Evolutionary conservation across 2,797 vertebrate species (phyloP), one percentile per base, ranked within the genome.

Genomic region (Chlorospingus semifuscus): DNA sequence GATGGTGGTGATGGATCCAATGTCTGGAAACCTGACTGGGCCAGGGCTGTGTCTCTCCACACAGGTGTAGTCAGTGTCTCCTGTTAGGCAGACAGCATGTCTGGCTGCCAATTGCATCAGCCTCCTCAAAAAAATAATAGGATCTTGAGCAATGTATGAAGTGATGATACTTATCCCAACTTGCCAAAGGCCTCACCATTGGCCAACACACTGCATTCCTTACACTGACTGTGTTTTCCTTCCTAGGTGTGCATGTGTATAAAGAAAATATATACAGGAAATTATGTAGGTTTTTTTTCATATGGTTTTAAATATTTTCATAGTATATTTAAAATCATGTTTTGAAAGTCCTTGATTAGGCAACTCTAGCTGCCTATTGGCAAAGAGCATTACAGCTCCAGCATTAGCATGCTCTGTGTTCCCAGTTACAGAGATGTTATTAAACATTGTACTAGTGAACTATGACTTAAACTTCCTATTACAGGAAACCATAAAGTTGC

Each of bases 381-480:
- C 74, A 86, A 64, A 76, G 57, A 90, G 34, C 63, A 17, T 71
- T 83, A 22, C 46, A 44, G 22, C 39, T 91, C 30, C 55, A 69
- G 39, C 19, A 11, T 79, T 72, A 88, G 47, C 42, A 13, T 23
- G 30, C 39, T 69, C 42, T 56, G 14, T 83, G 59, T 76, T 61
- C 78, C 30, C 41, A 26, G 10, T 86, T 94, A 85, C 60, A 81
- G 70, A 94, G 75, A 81, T 47, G 63, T 90, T 92, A 75, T 83
- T 95, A 93, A 95, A 89, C 60, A 36, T 66, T 49, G 52, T 93
- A 46, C 74, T 93, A 53, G 83, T 95, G 93, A 95, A 92, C 92
- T 95, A 80, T 96, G 94, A 92, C 93, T 95, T 94, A 94, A 94
- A 84, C 78, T 95, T 97, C 94, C 93, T 94, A 74, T 93, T 93